Evolutionary conservation across 2,113 vertebrate genomes (phyloP).

Genomic region (Capreolus pygargus): DNA sequence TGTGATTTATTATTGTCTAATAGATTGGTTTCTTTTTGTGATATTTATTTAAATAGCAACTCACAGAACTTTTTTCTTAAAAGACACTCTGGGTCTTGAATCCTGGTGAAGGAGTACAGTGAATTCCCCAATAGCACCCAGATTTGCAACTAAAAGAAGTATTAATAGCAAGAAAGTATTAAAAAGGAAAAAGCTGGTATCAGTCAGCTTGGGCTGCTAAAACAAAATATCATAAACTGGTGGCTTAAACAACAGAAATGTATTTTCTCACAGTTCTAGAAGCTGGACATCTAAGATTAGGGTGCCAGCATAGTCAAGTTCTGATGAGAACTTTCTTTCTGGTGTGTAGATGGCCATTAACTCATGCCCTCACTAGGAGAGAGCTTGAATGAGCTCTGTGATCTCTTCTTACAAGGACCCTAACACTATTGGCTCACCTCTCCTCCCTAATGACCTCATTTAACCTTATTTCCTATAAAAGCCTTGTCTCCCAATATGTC

Average conservation of each 20-base stretch:
- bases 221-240: neutral
- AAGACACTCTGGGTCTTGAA: neutral
- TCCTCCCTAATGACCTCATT: neutral
- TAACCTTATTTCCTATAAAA: neutral
- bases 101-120: neutral
- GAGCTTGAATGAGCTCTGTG: neutral
- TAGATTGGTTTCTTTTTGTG: constrained; percentile 20
- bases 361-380: neutral
- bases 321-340: neutral
- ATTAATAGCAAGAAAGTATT: neutral
- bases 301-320: neutral
- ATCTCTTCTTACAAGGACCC: neutral
- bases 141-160: neutral
- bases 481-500: neutral
- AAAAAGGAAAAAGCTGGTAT: neutral
- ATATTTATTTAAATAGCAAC: constrained; percentile 28
- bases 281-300: neutral
- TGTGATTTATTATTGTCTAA: neutral
- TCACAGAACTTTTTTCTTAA: neutral
- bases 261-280: neutral
- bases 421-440: neutral
- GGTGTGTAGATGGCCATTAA: neutral
- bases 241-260: neutral
- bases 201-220: neutral
- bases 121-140: neutral